Evolutionary conservation across 64 coral and sea anemone genomes (phyloP).

Genomic region (Montipora efflorescens): DNA sequence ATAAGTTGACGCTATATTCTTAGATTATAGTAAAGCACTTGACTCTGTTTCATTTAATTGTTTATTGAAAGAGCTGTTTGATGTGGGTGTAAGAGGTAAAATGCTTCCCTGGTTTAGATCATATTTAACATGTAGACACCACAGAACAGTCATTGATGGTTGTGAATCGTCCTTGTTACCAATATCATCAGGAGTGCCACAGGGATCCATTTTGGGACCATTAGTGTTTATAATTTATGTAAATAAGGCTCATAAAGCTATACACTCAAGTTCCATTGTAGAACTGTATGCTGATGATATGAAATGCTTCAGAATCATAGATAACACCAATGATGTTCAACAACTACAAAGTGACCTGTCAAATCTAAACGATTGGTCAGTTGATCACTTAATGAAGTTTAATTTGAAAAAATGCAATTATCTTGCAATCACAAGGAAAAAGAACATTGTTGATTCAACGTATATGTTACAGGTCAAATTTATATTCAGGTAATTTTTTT

Average conservation of each 20-base stretch:
- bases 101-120: constrained; percentile 56
- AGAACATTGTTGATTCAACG: constrained; percentile 46
- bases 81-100: constrained; percentile 62
- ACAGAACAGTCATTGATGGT: constrained; percentile 24
- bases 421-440: constrained; percentile 58
- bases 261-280: constrained; percentile 7
- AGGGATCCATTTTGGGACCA: constrained; percentile 21
- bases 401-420: constrained; percentile 58
- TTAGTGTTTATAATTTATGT: neutral
- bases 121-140: constrained; percentile 34
- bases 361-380: constrained; percentile 59
- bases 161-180: constrained; percentile 11
- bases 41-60: constrained; percentile 46
- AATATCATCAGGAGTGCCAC: constrained; percentile 18
- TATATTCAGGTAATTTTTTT: too few relatives aligned
- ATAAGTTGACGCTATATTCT: neutral
- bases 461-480: too few relatives aligned
- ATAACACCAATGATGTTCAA: constrained; percentile 29
- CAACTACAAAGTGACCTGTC: constrained; percentile 46
- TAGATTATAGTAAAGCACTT: neutral
- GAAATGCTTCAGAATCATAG: constrained; percentile 24
- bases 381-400: constrained; percentile 57
- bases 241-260: constrained; percentile 11
- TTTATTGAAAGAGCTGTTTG: constrained; percentile 44
- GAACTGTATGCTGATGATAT: constrained; percentile 21